Evolutionary conservation across 2,113 vertebrate genomes (phyloP), one percentile per base, ranked within the genome.

Genomic region (Polyodon spathula): DNA sequence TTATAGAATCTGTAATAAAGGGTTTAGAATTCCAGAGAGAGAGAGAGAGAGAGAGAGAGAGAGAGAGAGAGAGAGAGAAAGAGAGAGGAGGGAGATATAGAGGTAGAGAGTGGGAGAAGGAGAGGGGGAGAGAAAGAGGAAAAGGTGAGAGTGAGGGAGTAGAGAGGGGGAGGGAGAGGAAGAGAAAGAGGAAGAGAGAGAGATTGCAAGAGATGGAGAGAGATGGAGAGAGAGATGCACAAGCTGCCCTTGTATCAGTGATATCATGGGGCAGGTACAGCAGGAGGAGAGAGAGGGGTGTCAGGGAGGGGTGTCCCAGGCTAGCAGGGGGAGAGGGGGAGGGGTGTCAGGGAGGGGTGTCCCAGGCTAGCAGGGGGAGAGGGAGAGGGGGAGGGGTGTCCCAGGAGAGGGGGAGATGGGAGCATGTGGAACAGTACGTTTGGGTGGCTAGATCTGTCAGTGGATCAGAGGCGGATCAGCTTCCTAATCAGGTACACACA

Each of bases 191-290:
- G n/a, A n/a, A n/a, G n/a, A n/a, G n/a, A n/a, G 39, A n/a, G n/a
- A n/a, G n/a, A n/a, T n/a, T 71, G 73, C 70, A 72, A 65, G 80
- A 73, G 79, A 75, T 83, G 78, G 82, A 79, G 83, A 83, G 81
- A 77, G 83, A 84, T 86, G 67, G 38, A 52, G 53, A 69, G 65
- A 60, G 8, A 10, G 63, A 39, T n/a, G n/a, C n/a, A n/a, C n/a
- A n/a, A n/a, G n/a, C n/a, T n/a, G n/a, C n/a, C n/a, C n/a, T n/a
- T n/a, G n/a, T n/a, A 7, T n/a, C 37, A 54, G 63, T 70, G 60
- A 48, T 17, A 60, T 44, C 39, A 27, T 8, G 39, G 40, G 37
- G 7, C 27, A 61, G 54, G 44, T 70, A 56, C 27, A 42, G 27
- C 43, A 44, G 58, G 62, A 17, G 8, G 59, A 64, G 37, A 39